Conservation (phyloP, 2,888 invertebrate genomes). For the Scaptomyza polygonia region DNA sequence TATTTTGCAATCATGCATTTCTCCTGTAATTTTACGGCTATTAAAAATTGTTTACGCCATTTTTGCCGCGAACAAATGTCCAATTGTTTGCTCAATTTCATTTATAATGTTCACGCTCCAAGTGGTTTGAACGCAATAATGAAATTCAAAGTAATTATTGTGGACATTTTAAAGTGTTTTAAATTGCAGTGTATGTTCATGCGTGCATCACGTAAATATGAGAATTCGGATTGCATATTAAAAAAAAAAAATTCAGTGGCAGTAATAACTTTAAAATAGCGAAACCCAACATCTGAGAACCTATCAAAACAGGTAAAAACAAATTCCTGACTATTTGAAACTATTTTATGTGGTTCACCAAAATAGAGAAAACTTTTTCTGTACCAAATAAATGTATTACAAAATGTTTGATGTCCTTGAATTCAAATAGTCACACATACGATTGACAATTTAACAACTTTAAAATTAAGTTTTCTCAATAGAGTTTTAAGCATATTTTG, state of each 20-base stretch:
- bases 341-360: no score
- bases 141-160: conserved; percentile 9
- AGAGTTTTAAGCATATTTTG: conserved; percentile 15
- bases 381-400: no score
- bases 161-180: conserved; percentile 7
- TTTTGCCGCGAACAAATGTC: conserved; percentile 25
- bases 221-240: not conserved
- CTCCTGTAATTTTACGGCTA: conserved; percentile 43
- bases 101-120: conserved; percentile 30
- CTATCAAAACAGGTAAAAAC: no score
- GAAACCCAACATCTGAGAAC: no score
- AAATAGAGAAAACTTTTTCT: no score
- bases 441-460: conserved; percentile 15
- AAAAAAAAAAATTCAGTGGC: no score
- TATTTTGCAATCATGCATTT: conserved; percentile 3
- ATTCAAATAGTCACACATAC: not conserved
- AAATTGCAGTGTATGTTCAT: not conserved
- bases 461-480: conserved; percentile 1
- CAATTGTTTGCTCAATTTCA: conserved; percentile 57
- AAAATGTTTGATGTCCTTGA: not conserved
- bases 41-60: conserved; percentile 55
- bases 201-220: conserved; percentile 3
- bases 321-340: no score
- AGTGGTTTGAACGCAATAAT: conserved; percentile 11
- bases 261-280: not conserved